A percentile compares a stretch with the other conserved stretches of the same genome.
Conservation (phyloP, 2,888 invertebrate species). For the Sympetrum striolatum region DNA sequence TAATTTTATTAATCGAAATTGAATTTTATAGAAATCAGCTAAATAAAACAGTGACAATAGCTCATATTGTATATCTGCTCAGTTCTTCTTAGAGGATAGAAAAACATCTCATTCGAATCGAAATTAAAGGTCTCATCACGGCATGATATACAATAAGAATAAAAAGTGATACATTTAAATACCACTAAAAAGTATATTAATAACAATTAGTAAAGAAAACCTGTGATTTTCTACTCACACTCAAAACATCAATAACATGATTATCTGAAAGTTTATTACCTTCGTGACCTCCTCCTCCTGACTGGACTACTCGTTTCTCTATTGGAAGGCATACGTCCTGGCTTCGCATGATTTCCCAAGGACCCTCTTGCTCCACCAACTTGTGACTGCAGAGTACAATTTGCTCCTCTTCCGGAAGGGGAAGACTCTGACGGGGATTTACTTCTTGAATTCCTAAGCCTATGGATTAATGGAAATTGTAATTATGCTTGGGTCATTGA, state of each 20-base stretch:
- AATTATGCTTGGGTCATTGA: not conserved
- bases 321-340: not conserved
- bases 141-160: too few relatives aligned
- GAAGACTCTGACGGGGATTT: conserved; percentile 23
- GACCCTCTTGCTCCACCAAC: conserved; percentile 19
- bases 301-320: conserved; percentile 16
- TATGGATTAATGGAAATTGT: not conserved
- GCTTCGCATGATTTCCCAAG: not conserved
- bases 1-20: too few relatives aligned
- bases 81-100: too few relatives aligned
- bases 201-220: not conserved
- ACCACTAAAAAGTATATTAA: not conserved
- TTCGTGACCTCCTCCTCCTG: conserved; percentile 13
- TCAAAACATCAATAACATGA: too few relatives aligned
- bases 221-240: too few relatives aligned
- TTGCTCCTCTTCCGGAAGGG: not conserved
- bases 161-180: not conserved
- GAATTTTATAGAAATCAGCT: too few relatives aligned
- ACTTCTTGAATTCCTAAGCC: conserved; percentile 19
- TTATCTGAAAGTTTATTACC: not conserved
- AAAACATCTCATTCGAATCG: too few relatives aligned
- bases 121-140: too few relatives aligned
- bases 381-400: not conserved
- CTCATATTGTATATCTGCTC: too few relatives aligned
- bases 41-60: too few relatives aligned